Conservation (phyloP, 2,888 invertebrate species). For the Dicranocentrus wangi region DNA sequence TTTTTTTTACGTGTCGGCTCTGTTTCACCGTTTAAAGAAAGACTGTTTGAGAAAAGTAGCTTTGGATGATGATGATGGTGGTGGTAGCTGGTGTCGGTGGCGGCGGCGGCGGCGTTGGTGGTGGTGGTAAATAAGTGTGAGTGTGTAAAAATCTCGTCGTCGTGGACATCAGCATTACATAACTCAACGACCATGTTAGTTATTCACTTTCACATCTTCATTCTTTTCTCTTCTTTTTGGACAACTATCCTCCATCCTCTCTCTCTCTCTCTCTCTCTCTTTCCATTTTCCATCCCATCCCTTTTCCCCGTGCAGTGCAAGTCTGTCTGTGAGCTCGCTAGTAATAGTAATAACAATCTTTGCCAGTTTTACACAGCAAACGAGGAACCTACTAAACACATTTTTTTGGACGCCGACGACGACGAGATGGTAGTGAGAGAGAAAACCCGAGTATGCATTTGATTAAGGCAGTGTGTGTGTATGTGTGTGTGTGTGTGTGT, state of each 20-base stretch:
- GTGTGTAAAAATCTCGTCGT: background rate
- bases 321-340: conserved; percentile 4
- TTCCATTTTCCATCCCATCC: no score
- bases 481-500: background rate
- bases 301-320: background rate
- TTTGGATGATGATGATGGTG: no score
- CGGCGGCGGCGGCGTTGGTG: no score
- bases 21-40: no score
- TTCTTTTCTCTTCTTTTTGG: conserved; percentile 2
- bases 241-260: background rate
- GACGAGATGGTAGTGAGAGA: no score
- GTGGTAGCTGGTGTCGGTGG: no score
- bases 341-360: conserved; percentile 28
- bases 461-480: no score
- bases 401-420: no score
- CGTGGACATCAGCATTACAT: conserved; percentile 13
- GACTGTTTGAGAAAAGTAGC: no score
- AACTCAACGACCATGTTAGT: conserved; percentile 23
- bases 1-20: no score
- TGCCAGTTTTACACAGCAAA: background rate
- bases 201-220: conserved; percentile 24
- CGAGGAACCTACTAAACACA: no score
- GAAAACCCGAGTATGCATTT: no score
- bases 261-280: background rate
- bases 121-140: conserved; percentile 12